Evolutionary conservation across 2,797 vertebrate species (phyloP).

Genomic region (Ptychobarbus kaznakovi): DNA sequence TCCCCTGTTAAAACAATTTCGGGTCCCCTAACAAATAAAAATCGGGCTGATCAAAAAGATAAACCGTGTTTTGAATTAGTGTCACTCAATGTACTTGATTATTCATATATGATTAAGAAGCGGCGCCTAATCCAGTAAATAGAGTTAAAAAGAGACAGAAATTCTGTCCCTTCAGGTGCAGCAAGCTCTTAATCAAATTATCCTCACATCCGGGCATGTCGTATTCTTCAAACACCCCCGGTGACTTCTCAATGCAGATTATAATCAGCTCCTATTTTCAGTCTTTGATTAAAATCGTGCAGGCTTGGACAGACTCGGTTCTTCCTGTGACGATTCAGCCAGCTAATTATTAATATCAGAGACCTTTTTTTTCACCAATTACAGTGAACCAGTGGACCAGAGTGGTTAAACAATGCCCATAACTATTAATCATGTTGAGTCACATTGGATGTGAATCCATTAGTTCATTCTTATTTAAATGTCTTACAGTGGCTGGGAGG

Average conservation of each 20-base stretch:
- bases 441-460: slow-evolving; percentile 66
- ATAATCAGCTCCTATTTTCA: slow-evolving; percentile 84
- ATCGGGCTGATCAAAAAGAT: slow-evolving; percentile 66
- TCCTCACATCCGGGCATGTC: slow-evolving; percentile 78
- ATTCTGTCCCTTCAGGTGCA: slow-evolving; percentile 82
- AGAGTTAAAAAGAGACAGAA: slow-evolving; percentile 67
- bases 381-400: slow-evolving; percentile 66
- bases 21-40: slow-evolving; percentile 70
- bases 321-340: slow-evolving; percentile 66
- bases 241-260: slow-evolving; percentile 84
- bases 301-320: slow-evolving; percentile 76
- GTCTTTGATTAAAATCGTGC: slow-evolving; percentile 83
- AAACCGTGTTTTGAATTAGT: slow-evolving; percentile 72
- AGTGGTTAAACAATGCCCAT: slow-evolving; percentile 74
- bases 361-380: slow-evolving; percentile 63
- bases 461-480: slow-evolving; percentile 71
- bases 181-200: slow-evolving; percentile 83
- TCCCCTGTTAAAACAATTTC: slow-evolving; percentile 66
- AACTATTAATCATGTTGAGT: slow-evolving; percentile 75
- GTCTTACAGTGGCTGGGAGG: slow-evolving; percentile 53
- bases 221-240: slow-evolving; percentile 83
- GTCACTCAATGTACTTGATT: slow-evolving; percentile 77
- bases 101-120: slow-evolving; percentile 83
- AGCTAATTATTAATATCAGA: slow-evolving; percentile 80
- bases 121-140: slow-evolving; percentile 77